Conservation (phyloP, 2,797 vertebrate species). For the Bucorvus abyssinicus region DNA sequence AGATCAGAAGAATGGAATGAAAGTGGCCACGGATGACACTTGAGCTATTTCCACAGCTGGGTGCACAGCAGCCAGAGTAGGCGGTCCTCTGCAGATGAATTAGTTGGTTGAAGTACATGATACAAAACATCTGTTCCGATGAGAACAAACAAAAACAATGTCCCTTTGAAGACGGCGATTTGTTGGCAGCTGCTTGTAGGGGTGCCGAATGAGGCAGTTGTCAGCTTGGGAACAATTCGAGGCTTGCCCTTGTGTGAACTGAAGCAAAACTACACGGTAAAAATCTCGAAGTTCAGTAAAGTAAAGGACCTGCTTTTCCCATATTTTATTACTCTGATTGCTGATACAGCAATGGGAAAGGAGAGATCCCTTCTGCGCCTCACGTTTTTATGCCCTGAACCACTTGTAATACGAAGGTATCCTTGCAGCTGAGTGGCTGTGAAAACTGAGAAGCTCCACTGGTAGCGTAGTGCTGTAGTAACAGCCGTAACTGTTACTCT, state of each 20-base stretch:
- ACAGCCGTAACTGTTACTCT: constrained; percentile 20
- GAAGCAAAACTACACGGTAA: constrained; percentile 46
- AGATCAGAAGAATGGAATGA: constrained; percentile 76
- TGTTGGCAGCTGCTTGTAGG: constrained; percentile 51
- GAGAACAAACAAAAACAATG: constrained; percentile 69
- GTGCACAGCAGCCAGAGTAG: constrained; percentile 69
- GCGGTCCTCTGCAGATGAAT: constrained; percentile 71
- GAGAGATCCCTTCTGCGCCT: neutral
- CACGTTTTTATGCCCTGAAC: constrained; percentile 30
- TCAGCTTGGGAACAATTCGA: constrained; percentile 55
- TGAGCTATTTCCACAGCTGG: constrained; percentile 79
- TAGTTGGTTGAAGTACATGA: constrained; percentile 70
- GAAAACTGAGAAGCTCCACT: constrained; percentile 38
- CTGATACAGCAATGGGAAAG: neutral
- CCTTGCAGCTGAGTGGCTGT: constrained; percentile 47
- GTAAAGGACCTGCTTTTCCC: neutral
- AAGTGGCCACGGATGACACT: constrained; percentile 70
- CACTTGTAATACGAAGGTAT: constrained; percentile 26
- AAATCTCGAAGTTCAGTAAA: constrained; percentile 25
- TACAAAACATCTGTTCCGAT: constrained; percentile 77
- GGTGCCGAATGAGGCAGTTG: constrained; percentile 41
- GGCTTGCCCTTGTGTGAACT: constrained; percentile 61
- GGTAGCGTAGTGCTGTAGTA: no score
- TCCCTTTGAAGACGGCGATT: constrained; percentile 73
- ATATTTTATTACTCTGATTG: neutral